Evolutionary conservation across 2,888 invertebrate species (phyloP), one percentile per base, ranked within the genome.

Genomic region (Ceratothoa steindachneri): DNA sequence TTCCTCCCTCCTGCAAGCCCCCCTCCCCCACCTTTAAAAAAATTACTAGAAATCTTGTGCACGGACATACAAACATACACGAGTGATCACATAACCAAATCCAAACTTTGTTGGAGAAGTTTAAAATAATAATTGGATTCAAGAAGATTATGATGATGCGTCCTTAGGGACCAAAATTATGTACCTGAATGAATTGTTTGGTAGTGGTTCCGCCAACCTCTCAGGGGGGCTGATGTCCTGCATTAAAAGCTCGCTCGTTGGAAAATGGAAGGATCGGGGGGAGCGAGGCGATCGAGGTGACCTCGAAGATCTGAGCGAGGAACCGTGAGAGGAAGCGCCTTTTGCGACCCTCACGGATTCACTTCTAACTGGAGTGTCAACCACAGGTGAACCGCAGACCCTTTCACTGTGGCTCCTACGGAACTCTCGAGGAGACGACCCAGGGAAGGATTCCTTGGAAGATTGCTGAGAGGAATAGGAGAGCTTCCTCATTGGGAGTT

Each of bases 281-380:
- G 22, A 22, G 22, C 60, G n/a, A 12, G 27, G 22, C 12, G 19
- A 24, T 15, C 41, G 5, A 15, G 60, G 60, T 22, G 60, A 60
- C 24, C 60, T 60, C 27, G 60, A 24, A 60, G 60, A 60, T 24
- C 60, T 60, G n/a, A 60, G 22, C 12, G 19, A 24, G 24, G 60
- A 24, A 60, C 60, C 27, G 27, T n/a, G 24, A 24, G 24, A n/a
- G 24, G n/a, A 22, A 2, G 22, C 24, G 12, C 60, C 60, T 24
- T 24, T 60, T 12, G 60, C n/a, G 12, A 60, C 60, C 24, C 60
- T 60, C 19, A 60, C 60, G 1, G 60, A 60, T 24, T 60, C 60
- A 60, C 60, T 60, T 24, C 60, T 60, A 24, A 60, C 60, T n/a
- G 60, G 60, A 60, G 60, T 60, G 27, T 60, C 60, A 12, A 60